Base-by-base conservation (phyloP, 2,797 vertebrate species). In the Oreochromis grahami region DNA sequence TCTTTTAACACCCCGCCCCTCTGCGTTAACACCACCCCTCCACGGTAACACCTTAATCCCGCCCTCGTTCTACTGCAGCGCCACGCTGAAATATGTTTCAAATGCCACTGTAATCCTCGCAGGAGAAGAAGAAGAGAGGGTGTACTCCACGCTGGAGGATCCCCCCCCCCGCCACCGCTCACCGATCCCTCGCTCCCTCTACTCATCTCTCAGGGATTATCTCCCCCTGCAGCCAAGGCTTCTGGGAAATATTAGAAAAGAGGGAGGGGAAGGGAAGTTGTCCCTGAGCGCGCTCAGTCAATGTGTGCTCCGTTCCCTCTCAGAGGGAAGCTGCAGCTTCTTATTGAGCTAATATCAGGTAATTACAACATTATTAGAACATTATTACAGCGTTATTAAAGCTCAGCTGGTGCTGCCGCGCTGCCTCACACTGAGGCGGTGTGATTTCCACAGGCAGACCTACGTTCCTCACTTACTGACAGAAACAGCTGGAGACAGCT, bases 141-240 rank as follows among this genome's bases (percentile, higher is more conserved):
- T 89, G 84, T 94, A 91, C 95, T 96, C 94, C 94, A 96, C 88
- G 88, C 88, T 95, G 89, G 91, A 95, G 95, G 93, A 95, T 93
- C 84, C 86, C 82, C 83, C 84, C 92, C 83, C 93, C 88, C 91
- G 89, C 92, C 65, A 10, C 87, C 43, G 82, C 90, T 94, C 51
- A 14, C 65, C 89, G 51, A 91, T 91, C 91, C 90, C 91, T 86
- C 76, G 6, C 84, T 93, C 92, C 93, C 91, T 91, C 88, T 91
- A 92, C 93, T 96, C 96, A 96, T 96, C 96, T 96, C 94, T 90
- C 87, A 95, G 95, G 96, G 96, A 96, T 97, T 97, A 96, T 93
- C 93, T 89, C 70, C 72, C 85, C 72, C 88, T 70, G 87, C 91
- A 92, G 92, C 93, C 80, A 78, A 86, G 95, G 91, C 94, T 95